Evolutionary conservation across 2,113 vertebrate genomes (phyloP), one percentile per base, ranked within the genome.

Genomic region (Atlantisia rogersi): DNA sequence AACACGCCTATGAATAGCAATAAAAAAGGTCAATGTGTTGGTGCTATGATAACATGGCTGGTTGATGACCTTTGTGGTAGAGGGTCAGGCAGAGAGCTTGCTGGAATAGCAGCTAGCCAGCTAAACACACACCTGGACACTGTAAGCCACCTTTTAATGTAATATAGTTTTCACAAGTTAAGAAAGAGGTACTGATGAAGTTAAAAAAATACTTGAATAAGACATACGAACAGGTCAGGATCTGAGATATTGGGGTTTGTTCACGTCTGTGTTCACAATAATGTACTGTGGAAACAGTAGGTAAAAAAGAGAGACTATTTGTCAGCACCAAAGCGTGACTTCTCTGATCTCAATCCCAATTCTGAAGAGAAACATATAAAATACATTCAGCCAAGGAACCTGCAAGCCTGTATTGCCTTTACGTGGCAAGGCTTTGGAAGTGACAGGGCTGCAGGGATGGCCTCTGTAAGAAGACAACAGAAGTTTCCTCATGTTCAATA

Each of bases 361-460:
- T 80, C 48, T 76, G 68, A 76, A 40, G 58, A 6, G 24, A 67
- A 67, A 28, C 5, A 21, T 76, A 15, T 8, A 74, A 58, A 67
- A 71, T 8, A 44, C 5, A 31, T 55, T 35, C 29, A 79, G 28
- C 26, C 0, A 5, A 68, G 24, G 48, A 82, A 3, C 15, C 10
- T 60, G 40, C 10, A 63, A n/a, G 15, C 12, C 52, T 71, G 9
- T 37, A 13, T 25, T 29, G 15, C 10, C 56, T 50, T 74, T 37
- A 46, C 1, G 2, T 42, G 37, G 11, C 29, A 76, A 71, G 35
- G 13, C 48, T 70, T 89, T 22, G 18, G 53, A 35, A 65, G 22
- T 10, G 1, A 10, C 4, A 22, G 29, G 16, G 17, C 37, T 3
- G 0, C 9, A 20, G 3, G 3, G 14, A 8, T 46, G 20, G 3